Conservation (phyloP, 2,797 vertebrate species). For the Cuculus canorus region DNA sequence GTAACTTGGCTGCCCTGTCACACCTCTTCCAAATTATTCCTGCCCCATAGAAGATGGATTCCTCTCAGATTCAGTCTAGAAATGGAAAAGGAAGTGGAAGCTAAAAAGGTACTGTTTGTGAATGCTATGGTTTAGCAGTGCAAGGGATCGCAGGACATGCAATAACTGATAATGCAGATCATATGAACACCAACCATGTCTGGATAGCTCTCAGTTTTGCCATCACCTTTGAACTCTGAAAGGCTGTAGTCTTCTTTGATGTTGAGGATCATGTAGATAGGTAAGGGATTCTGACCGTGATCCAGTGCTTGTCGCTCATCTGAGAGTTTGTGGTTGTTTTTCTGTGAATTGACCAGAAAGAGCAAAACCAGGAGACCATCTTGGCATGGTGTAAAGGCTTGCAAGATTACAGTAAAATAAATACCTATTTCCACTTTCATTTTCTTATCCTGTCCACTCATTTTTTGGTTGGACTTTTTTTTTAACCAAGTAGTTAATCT, state of each 20-base stretch:
- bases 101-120: neutral
- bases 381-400: neutral
- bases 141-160: neutral
- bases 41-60: neutral
- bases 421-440: neutral
- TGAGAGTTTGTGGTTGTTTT: slow-evolving; percentile 75
- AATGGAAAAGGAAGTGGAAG: neutral
- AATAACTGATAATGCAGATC: neutral
- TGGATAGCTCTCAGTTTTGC: neutral
- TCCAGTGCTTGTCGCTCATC: slow-evolving; percentile 74
- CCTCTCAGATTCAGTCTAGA: neutral
- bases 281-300: slow-evolving; percentile 79
- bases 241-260: slow-evolving; percentile 76
- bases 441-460: neutral
- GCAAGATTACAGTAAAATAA: neutral
- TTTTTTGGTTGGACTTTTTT: neutral
- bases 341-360: slow-evolving; percentile 52
- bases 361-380: neutral
- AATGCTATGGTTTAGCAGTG: neutral
- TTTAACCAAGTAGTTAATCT: neutral
- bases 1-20: neutral
- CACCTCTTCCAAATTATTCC: neutral
- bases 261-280: slow-evolving; percentile 80
- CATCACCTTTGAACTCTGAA: slow-evolving; percentile 71
- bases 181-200: neutral